Evolutionary conservation across 2,888 invertebrate species (phyloP).

Genomic region (Hermodice carunculata): DNA sequence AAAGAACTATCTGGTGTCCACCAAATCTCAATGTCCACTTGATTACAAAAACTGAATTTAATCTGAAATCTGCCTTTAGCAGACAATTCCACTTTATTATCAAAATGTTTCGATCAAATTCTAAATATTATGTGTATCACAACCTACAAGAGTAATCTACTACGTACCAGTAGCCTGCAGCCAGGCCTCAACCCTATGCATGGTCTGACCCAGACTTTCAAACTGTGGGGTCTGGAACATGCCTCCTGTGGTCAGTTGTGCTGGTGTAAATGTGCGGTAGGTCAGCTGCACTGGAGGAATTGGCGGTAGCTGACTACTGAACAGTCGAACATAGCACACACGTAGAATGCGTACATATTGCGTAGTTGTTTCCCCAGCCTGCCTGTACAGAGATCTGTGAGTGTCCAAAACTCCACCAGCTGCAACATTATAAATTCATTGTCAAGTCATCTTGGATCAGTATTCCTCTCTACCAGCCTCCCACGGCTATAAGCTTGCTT

Average conservation of each 20-base stretch:
- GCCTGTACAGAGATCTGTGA: slow-evolving; percentile 24
- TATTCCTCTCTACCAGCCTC: too few relatives aligned
- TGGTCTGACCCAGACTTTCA: slow-evolving; percentile 5
- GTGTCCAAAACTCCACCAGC: slow-evolving; percentile 24
- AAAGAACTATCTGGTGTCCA: too few relatives aligned
- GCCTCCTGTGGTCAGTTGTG: not conserved
- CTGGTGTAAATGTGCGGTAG: not conserved
- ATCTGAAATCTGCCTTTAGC: too few relatives aligned
- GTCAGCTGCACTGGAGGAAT: not conserved
- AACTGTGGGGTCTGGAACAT: not conserved
- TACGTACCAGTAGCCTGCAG: slow-evolving; percentile 1
- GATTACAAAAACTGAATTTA: too few relatives aligned
- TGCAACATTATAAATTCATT: too few relatives aligned
- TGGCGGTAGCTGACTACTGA: not conserved
- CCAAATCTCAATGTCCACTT: too few relatives aligned
- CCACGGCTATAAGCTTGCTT: too few relatives aligned
- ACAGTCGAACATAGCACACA: slow-evolving; percentile 12
- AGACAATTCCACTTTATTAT: too few relatives aligned
- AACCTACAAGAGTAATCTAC: too few relatives aligned
- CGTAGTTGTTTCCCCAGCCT: slow-evolving; percentile 21
- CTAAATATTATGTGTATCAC: too few relatives aligned
- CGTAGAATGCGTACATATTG: slow-evolving; percentile 28
- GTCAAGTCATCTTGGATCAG: too few relatives aligned
- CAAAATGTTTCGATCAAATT: too few relatives aligned
- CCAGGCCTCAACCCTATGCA: slow-evolving; percentile 3